These are phyloP conservation scores for Fragum fragum DNA, from an alignment of 2,888 invertebrate genomes.

Conservation along the genomic window DNA sequence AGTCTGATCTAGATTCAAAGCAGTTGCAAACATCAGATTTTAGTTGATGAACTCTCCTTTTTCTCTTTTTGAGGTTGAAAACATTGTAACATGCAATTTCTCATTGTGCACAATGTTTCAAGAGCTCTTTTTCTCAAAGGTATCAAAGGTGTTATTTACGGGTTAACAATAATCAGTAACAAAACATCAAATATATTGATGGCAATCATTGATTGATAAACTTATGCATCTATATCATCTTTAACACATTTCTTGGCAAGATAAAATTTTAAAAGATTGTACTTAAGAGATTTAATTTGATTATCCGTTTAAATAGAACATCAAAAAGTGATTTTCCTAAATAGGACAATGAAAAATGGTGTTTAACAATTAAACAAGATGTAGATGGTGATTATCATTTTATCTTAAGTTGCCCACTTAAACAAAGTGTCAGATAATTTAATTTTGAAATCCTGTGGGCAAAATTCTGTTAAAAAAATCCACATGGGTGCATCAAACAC, in stretches of 20 bases:
- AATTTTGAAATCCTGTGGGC: constrained; percentile 4
- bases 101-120: too few relatives aligned
- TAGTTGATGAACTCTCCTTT: too few relatives aligned
- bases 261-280: constrained; percentile 3
- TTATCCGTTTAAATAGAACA: constrained; percentile 12
- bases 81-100: too few relatives aligned
- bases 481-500: neutral
- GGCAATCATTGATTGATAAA: neutral
- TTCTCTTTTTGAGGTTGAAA: too few relatives aligned
- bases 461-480: neutral
- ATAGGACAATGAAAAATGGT: neutral
- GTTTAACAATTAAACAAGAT: constrained; percentile 19
- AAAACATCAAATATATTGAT: too few relatives aligned
- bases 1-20: too few relatives aligned
- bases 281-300: constrained; percentile 8
- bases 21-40: too few relatives aligned
- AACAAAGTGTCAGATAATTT: constrained; percentile 22
- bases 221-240: neutral
- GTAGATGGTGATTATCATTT: constrained; percentile 16
- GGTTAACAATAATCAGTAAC: too few relatives aligned
- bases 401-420: constrained; percentile 16
- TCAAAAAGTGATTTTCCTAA: constrained; percentile 14
- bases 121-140: too few relatives aligned
- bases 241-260: neutral
- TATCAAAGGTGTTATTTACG: too few relatives aligned